Evolutionary conservation across 2,113 vertebrate species (phyloP).

Genomic region (Lophotis ruficrista): DNA sequence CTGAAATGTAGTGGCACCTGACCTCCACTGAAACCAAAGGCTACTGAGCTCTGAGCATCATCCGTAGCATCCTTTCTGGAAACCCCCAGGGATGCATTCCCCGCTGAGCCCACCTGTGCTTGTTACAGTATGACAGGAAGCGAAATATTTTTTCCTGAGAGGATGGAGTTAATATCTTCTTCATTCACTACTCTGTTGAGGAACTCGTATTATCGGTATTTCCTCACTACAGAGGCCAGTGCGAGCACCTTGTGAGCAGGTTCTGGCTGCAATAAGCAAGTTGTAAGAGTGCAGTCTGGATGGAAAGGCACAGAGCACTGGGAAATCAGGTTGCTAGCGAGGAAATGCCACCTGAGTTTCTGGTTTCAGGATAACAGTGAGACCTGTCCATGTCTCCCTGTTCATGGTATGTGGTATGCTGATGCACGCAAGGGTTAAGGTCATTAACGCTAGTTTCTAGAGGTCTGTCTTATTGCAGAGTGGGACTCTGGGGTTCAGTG

Average conservation of each 20-base stretch:
- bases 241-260: not conserved
- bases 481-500: not conserved
- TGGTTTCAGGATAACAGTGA: not conserved
- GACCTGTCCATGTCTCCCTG: not conserved
- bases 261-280: not conserved
- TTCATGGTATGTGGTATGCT: not conserved
- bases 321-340: not conserved
- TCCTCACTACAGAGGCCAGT: not conserved
- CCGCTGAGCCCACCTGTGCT: not conserved
- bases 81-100: not conserved
- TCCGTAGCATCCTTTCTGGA: not conserved
- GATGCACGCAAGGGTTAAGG: not conserved
- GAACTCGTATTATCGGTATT: not conserved
- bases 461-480: not conserved
- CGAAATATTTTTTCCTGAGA: not conserved
- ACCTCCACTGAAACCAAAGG: not conserved
- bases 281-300: not conserved
- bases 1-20: not conserved
- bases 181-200: not conserved
- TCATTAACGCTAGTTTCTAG: not conserved
- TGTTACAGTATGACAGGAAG: not conserved
- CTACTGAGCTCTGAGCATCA: fast-evolving
- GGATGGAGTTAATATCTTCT: not conserved
- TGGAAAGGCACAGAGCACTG: not conserved
- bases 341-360: not conserved